Evolutionary conservation across 2,888 invertebrate genomes (phyloP).

Genomic region (Syrista parreyssii): DNA sequence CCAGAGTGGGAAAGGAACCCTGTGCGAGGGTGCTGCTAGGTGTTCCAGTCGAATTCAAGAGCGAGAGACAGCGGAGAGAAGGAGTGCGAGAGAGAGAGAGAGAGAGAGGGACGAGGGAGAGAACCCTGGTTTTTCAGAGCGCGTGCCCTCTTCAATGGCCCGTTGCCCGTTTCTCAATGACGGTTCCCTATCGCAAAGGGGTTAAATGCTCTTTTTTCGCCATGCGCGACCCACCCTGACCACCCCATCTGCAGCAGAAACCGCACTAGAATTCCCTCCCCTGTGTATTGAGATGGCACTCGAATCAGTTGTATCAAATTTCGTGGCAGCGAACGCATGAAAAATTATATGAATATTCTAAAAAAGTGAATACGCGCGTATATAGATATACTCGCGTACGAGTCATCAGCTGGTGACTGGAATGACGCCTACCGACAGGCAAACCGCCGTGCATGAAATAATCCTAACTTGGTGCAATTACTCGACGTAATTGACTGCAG

Average conservation of each 20-base stretch:
- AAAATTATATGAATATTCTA: background rate
- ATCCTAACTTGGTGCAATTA: background rate
- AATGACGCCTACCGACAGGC: background rate
- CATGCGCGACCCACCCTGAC: constrained; percentile 11
- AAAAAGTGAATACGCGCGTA: background rate
- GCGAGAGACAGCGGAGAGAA: constrained; percentile 32
- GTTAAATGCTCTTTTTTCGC: constrained; percentile 61
- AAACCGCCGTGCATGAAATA: background rate
- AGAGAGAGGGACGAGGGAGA: constrained; percentile 46
- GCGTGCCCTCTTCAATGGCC: constrained; percentile 65
- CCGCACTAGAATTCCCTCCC: background rate
- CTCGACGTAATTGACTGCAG: too few relatives aligned
- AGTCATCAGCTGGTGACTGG: background rate
- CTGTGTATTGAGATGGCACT: background rate
- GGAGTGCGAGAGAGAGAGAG: constrained; percentile 49
- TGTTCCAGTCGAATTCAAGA: constrained; percentile 43
- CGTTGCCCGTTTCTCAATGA: constrained; percentile 31
- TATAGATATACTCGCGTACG: background rate
- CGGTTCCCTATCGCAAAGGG: constrained; percentile 43
- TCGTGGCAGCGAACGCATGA: background rate
- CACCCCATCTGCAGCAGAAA: background rate
- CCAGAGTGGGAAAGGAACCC: constrained; percentile 35
- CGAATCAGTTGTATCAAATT: background rate
- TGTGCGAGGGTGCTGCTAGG: constrained; percentile 40
- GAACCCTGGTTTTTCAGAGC: constrained; percentile 44